Evolutionary conservation across 2,888 invertebrate genomes (phyloP).

Genomic region (Drosophila picticornis): DNA sequence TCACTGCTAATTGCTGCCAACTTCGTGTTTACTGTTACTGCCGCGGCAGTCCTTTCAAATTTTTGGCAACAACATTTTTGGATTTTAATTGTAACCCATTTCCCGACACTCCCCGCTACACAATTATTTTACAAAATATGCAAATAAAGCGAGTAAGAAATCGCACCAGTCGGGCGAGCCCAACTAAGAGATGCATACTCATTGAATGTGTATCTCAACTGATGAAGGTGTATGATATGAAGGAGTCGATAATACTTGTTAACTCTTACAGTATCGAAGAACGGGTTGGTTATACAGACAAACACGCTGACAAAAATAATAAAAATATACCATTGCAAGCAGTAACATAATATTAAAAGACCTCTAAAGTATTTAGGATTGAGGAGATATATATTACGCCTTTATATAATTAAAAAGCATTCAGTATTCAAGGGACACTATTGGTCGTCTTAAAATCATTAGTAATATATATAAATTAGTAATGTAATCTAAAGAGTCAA

Average conservation of each 20-base stretch:
- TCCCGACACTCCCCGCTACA: constrained; percentile 18
- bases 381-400: not conserved
- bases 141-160: not conserved
- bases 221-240: not conserved
- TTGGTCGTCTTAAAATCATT: not conserved
- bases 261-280: not conserved
- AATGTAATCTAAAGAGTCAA: not conserved
- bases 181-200: not conserved
- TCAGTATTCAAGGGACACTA: not conserved
- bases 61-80: constrained; percentile 72
- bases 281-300: too few species aligned
- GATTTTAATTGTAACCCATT: constrained; percentile 71
- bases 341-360: too few species aligned
- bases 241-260: too few species aligned
- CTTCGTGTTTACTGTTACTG: constrained; percentile 66
- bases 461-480: not conserved
- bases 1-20: constrained; percentile 72
- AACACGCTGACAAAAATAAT: too few species aligned
- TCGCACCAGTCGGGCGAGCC: too few species aligned
- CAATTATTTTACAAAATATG: not conserved
- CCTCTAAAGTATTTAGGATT: not conserved
- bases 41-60: constrained; percentile 35
- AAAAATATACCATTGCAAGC: too few species aligned
- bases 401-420: not conserved
- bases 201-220: not conserved